Evolutionary conservation across 2,113 vertebrate species (phyloP), one percentile per base, ranked within the genome.

Genomic region (Aix galericulata): DNA sequence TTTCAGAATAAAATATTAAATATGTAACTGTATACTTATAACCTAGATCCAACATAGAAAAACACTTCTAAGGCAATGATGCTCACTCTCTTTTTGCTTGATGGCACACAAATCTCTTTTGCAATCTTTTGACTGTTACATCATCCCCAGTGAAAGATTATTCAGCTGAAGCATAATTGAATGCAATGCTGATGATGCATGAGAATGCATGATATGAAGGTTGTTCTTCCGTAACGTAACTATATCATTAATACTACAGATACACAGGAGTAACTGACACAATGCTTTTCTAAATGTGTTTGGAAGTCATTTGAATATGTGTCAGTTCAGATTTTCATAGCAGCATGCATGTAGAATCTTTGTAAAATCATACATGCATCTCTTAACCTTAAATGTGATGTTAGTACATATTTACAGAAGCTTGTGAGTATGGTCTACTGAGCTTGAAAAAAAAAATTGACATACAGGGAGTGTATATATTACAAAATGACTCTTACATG

Each of bases 91-190:
- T 53, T 64, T n/a, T 44, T 64, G 34, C 38, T 36, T 10, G 22
- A 21, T 36, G 56, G 79, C 73, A 44, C 69, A 72, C 25, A 25
- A 26, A 4, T 25, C 66, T 87, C 83, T 92, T 68, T 58, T 58
- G 71, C 76, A 94, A 87, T 12, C 25, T 62, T 75, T 64, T 66
- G 64, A 16, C 71, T 91, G 21, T 91, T 87, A 55, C 86, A 86
- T 71, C 95, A 96, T 38, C 46, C 50, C 13, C 72, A 55, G 82
- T 36, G 50, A 67, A 92, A 71, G 80, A 88, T 77, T 90, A 77
- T 81, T 94, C 88, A 90, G 55, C 76, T 90, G 68, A 20, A 81
- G 27, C 9, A 26, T 63, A 83, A 88, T n/a, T 86, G 79, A 67
- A 60, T 71, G 22, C 32, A 90, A 77, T 63, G 69, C 81, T 96